Percentiles rank a stretch among this genome's conserved stretches.
phyloP scores from a whole-genome alignment of 2,113 vertebrate species.

The Mesocricetus auratus region DNA sequence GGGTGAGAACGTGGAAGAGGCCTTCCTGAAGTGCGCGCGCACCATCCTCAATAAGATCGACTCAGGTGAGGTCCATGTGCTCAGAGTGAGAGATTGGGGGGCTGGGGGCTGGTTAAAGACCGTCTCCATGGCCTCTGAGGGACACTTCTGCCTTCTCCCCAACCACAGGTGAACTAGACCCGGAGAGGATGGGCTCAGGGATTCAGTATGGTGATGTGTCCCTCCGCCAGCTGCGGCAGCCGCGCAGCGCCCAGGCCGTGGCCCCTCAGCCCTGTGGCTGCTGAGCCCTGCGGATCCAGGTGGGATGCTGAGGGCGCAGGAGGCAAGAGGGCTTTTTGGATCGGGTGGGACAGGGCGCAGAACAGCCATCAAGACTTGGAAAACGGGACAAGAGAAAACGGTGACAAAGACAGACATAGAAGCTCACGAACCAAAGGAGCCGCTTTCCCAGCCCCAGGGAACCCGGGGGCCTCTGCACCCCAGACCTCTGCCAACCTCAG shows the following conservation, averaged over 20 bases:
- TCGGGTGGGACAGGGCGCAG: background rate
- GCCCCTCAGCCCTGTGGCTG: slow-evolving; percentile 93
- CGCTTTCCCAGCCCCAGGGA: background rate
- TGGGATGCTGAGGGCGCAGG: slow-evolving; percentile 16
- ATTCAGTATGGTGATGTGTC: slow-evolving; percentile 96
- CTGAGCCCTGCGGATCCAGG: slow-evolving; percentile 78
- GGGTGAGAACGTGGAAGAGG: slow-evolving; percentile 95
- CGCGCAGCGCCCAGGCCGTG: slow-evolving; percentile 89
- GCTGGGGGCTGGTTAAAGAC: background rate
- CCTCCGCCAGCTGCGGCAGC: slow-evolving; percentile 92
- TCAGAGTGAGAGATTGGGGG: fast-evolving
- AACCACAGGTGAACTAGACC: slow-evolving; percentile 92
- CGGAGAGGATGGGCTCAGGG: slow-evolving; percentile 96
- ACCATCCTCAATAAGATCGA: slow-evolving; percentile 96
- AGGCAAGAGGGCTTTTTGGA: background rate
- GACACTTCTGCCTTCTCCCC: background rate
- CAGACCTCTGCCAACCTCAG: background rate
- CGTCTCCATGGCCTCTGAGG: background rate
- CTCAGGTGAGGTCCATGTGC: slow-evolving; percentile 87
- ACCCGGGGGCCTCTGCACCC: background rate
- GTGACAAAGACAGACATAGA: background rate
- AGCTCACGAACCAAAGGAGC: background rate
- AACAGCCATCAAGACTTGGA: background rate
- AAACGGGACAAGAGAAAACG: background rate
- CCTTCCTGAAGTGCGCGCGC: slow-evolving; percentile 94